A percentile compares a stretch with the other conserved stretches of the same genome.
These are phyloP conservation scores for Scaptomyza graminum DNA, from an alignment of 1,140 invertebrate species.

Conservation along the genomic window DNA sequence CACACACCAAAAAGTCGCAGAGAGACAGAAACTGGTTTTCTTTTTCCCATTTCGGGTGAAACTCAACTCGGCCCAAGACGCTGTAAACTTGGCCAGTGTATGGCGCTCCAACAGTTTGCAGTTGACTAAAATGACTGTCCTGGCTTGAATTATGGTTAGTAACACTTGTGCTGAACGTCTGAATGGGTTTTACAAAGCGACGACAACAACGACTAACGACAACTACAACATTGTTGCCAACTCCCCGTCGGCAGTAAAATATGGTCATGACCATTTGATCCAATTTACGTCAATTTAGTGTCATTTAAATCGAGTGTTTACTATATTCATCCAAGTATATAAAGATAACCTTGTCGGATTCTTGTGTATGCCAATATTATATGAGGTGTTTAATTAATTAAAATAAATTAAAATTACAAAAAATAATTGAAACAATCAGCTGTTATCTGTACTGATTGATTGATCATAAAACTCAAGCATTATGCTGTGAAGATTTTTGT, in stretches of 20 bases:
- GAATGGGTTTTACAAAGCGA: slow-evolving; percentile 68
- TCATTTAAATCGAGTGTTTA: slow-evolving; percentile 73
- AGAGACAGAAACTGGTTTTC: slow-evolving; percentile 65
- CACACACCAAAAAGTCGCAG: slow-evolving; percentile 3
- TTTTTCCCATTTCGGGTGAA: slow-evolving; percentile 52
- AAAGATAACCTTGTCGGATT: not conserved
- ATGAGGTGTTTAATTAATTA: not conserved
- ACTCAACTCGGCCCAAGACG: slow-evolving; percentile 59
- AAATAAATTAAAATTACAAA: no score
- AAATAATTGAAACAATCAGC: no score
- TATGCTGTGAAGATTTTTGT: no score
- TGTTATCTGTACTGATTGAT: no score
- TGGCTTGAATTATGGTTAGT: slow-evolving; percentile 75
- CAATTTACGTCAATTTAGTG: slow-evolving; percentile 77
- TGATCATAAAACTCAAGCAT: no score
- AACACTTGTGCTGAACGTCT: slow-evolving; percentile 64
- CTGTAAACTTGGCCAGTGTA: slow-evolving; percentile 47
- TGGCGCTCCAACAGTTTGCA: slow-evolving; percentile 23
- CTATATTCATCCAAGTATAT: slow-evolving; percentile 31
- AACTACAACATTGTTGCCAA: slow-evolving; percentile 35
- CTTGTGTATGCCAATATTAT: not conserved
- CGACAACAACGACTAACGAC: slow-evolving; percentile 8
- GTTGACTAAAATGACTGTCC: slow-evolving; percentile 70
- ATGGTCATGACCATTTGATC: slow-evolving; percentile 59
- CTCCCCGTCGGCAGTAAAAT: slow-evolving; percentile 63